Evolutionary conservation across 2,797 vertebrate genomes (phyloP).

Genomic region (Hafferia zeledoni): DNA sequence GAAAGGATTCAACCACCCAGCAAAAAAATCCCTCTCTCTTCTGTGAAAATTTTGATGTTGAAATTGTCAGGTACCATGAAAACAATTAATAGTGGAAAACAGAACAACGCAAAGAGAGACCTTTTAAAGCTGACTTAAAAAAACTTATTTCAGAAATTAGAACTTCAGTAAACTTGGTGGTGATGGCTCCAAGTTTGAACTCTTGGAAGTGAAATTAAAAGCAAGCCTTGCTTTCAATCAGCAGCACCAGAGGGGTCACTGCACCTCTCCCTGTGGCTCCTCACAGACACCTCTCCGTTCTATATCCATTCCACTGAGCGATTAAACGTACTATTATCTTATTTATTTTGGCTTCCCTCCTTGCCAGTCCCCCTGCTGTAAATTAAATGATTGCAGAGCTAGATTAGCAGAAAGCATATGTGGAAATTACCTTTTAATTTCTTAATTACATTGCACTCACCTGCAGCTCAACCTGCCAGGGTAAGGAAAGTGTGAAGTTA

Average conservation of each 20-base stretch:
- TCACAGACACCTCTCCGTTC: not conserved
- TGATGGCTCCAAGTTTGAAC: not conserved
- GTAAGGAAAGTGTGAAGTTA: conserved; percentile 56
- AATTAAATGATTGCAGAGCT: conserved; percentile 70
- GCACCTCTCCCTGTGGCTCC: not conserved
- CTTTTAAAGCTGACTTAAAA: not conserved
- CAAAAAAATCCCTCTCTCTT: not conserved
- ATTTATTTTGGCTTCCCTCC: conserved; percentile 75
- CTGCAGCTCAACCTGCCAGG: conserved; percentile 72
- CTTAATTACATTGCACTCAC: conserved; percentile 78
- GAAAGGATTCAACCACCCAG: not conserved
- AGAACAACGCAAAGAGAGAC: not conserved
- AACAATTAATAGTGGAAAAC: accelerated
- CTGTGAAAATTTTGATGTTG: not conserved
- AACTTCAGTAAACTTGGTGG: not conserved
- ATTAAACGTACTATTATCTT: conserved; percentile 71
- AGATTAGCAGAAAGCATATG: conserved; percentile 68
- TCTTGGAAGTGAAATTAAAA: not conserved
- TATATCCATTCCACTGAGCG: conserved; percentile 5
- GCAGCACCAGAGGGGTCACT: not conserved
- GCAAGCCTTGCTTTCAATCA: not conserved
- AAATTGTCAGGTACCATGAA: not conserved
- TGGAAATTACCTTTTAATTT: conserved; percentile 82
- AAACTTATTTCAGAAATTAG: not conserved
- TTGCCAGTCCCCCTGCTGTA: conserved; percentile 63